Base-by-base conservation (phyloP, 2,113 vertebrate genomes). In the Castor canadensis region DNA sequence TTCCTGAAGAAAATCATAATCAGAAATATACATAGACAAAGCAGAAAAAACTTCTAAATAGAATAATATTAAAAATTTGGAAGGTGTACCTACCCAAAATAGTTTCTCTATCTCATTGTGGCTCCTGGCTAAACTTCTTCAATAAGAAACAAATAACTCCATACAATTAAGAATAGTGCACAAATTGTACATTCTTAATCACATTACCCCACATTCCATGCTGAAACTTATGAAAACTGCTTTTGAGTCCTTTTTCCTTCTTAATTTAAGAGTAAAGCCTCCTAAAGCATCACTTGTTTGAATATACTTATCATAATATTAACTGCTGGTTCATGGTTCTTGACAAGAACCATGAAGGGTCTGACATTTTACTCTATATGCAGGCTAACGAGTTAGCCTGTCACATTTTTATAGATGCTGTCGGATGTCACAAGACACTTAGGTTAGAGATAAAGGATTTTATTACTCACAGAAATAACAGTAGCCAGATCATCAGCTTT, bases 1-100 rank as follows among this genome's bases (percentile, higher is more conserved):
- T 96, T 84, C n/a, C n/a, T 93, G 75, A 54, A 91, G 4, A 64
- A 45, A 94, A 20, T 4, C 20, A 52, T 71, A 47, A 30, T 94
- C 58, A 80, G 35, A 75, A 47, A 52, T 72, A 20, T 45, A 87
- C 94, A 66, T 76, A 2, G 16, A 43, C 32, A 52, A 76, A 89
- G 13, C 24, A 92, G 16, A 71, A 89, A 80, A 7, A 91, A 87
- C 87, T 2, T 1, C 28, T 76, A 60, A 58, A 62, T 60, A 17
- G 9, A 88, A 62, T 93, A 10, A 77, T 30, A 49, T 71, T 81
- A 87, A 92, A 88, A 47, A 92, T 77, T 38, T n/a, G 17, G 8
- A 88, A 84, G 12, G 2, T 92, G 2, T 40, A 0, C 38, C 49
- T 86, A 93, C 20, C 3, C 2, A 13, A 82, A 83, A 76, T 5